Conservation (phyloP, 2,797 vertebrate species). For the Squalus acanthias region DNA sequence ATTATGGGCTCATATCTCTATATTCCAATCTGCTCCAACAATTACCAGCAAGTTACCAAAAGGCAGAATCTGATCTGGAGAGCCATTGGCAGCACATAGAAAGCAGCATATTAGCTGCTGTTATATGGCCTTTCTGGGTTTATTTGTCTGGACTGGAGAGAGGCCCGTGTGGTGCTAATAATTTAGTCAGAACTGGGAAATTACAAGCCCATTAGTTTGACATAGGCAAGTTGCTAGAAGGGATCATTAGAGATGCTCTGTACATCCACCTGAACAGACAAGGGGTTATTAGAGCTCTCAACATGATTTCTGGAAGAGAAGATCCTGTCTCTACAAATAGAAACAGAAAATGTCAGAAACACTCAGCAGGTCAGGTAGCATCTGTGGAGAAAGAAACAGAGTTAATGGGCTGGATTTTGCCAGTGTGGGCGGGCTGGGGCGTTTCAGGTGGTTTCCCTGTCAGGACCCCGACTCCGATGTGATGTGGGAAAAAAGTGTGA, state of each 20-base stretch:
- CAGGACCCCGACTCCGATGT: no score
- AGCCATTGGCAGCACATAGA: not conserved
- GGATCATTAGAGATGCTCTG: no score
- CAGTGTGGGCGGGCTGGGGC: no score
- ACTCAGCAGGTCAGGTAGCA: not conserved
- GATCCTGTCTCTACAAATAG: not conserved
- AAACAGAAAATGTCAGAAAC: not conserved
- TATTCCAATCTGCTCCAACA: not conserved
- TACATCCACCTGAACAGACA: no score
- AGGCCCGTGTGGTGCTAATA: not conserved
- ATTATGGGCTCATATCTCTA: not conserved
- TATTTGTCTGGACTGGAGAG: not conserved
- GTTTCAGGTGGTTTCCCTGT: no score
- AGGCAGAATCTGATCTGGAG: not conserved
- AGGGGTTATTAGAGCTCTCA: no score
- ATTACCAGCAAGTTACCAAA: not conserved
- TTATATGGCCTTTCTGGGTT: not conserved
- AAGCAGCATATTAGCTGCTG: not conserved
- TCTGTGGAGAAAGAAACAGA: not conserved
- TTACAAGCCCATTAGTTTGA: not conserved
- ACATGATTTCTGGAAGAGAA: no score
- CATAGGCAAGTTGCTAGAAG: no score
- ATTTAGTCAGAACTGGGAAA: not conserved
- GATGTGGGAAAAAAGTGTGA: no score
- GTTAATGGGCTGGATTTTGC: not conserved